Conservation (phyloP, 1,140 invertebrate genomes). For the Melitaea cinxia region DNA sequence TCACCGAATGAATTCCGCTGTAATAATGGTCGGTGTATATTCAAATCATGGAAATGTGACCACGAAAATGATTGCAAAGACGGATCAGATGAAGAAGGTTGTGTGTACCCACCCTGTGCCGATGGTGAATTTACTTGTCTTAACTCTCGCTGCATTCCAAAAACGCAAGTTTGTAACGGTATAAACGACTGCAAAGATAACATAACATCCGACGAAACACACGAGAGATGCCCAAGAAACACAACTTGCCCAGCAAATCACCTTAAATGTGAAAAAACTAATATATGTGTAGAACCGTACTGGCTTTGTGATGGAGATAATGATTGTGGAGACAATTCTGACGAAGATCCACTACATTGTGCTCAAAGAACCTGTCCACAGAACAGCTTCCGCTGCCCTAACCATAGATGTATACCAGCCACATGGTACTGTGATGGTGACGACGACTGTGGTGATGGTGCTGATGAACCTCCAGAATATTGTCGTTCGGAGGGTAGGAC, state of each 20-base stretch:
- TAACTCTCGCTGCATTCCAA: conserved; percentile 94
- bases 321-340: conserved; percentile 97
- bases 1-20: conserved; percentile 96
- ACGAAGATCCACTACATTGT: conserved; percentile 95
- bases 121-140: conserved; percentile 96
- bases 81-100: conserved; percentile 95
- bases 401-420: conserved; percentile 93
- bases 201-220: conserved; percentile 94
- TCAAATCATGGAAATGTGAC: conserved; percentile 97
- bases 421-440: conserved; percentile 97
- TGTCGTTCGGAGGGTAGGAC: conserved; percentile 96
- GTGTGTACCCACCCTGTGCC: conserved; percentile 93
- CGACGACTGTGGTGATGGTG: conserved; percentile 94
- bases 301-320: conserved; percentile 97
- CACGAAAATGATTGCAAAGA: conserved; percentile 98
- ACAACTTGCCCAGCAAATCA: conserved; percentile 94
- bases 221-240: conserved; percentile 92
- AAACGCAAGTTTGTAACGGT: conserved; percentile 94
- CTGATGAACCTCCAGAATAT: conserved; percentile 95
- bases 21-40: conserved; percentile 96
- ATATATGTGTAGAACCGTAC: conserved; percentile 97
- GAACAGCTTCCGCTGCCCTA: conserved; percentile 94
- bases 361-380: conserved; percentile 93
- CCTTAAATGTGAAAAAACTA: conserved; percentile 95
- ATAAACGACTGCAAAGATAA: conserved; percentile 98